These are phyloP conservation scores for Sebastes umbrosus DNA, from an alignment of 2,797 vertebrate species.

Conservation along the genomic window DNA sequence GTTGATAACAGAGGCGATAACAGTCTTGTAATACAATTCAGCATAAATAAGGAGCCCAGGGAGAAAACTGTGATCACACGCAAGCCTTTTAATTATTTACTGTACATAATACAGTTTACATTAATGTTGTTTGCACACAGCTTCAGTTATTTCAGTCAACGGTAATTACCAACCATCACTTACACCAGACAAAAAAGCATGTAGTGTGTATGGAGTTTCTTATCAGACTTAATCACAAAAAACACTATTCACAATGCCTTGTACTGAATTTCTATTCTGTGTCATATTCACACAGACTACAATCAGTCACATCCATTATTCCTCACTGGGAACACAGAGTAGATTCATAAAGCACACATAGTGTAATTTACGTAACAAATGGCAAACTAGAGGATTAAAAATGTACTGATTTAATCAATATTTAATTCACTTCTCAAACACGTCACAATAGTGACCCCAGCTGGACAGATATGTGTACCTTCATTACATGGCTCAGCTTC, in stretches of 20 bases:
- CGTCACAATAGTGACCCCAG: slow-evolving; percentile 31
- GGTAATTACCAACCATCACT: not conserved
- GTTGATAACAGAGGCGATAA: slow-evolving; percentile 31
- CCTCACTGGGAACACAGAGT: not conserved
- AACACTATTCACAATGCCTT: not conserved
- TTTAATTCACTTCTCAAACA: not conserved
- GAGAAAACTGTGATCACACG: not conserved
- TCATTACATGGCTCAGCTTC: not conserved
- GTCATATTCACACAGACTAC: not conserved
- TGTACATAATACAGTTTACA: not conserved
- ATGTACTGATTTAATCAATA: not conserved
- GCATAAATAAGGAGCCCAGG: not conserved
- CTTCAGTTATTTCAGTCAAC: not conserved
- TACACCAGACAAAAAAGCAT: not conserved
- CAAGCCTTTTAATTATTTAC: not conserved
- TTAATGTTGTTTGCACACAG: slow-evolving; percentile 9
- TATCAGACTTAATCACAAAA: not conserved
- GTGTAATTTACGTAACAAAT: not conserved
- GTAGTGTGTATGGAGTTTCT: not conserved
- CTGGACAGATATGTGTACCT: slow-evolving; percentile 25
- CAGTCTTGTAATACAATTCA: not conserved
- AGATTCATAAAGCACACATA: not conserved
- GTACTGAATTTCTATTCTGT: not conserved
- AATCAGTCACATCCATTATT: not conserved
- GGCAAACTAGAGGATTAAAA: not conserved